Evolutionary conservation across 2,113 vertebrate species (phyloP).

Genomic region (Acanthisitta chloris): DNA sequence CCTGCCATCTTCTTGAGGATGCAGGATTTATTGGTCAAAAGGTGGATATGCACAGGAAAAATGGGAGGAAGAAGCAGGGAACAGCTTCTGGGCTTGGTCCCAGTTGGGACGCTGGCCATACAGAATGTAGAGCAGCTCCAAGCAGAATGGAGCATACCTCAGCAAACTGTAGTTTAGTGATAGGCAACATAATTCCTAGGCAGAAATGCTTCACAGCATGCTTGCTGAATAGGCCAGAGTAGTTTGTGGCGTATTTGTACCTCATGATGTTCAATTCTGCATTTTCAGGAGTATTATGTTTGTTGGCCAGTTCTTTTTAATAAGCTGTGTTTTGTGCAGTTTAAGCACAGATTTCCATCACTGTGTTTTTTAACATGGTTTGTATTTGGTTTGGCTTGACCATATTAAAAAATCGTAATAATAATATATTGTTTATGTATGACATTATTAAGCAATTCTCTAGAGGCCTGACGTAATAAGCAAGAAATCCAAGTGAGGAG

Average conservation of each 20-base stretch:
- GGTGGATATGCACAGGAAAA: not conserved
- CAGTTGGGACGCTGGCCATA: not conserved
- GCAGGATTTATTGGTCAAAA: not conserved
- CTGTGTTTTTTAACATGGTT: not conserved
- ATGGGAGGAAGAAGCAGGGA: not conserved
- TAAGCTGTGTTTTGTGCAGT: not conserved
- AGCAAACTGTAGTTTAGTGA: not conserved
- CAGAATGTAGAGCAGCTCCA: not conserved
- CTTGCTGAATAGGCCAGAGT: not conserved
- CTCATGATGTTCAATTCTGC: not conserved
- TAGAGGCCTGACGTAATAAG: not conserved
- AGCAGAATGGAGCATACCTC: not conserved
- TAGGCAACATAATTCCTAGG: not conserved
- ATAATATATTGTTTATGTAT: not conserved
- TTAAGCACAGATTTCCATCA: not conserved
- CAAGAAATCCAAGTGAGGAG: not conserved
- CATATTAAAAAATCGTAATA: not conserved
- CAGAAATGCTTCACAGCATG: not conserved
- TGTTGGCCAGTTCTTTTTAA: not conserved
- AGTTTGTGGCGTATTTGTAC: not conserved
- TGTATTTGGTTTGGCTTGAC: not conserved
- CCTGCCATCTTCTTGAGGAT: not conserved
- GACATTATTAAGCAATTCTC: not conserved
- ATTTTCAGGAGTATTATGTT: not conserved
- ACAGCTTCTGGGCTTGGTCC: not conserved